Conservation (phyloP, 2,797 vertebrate genomes). For the Chloroceryle inda region DNA sequence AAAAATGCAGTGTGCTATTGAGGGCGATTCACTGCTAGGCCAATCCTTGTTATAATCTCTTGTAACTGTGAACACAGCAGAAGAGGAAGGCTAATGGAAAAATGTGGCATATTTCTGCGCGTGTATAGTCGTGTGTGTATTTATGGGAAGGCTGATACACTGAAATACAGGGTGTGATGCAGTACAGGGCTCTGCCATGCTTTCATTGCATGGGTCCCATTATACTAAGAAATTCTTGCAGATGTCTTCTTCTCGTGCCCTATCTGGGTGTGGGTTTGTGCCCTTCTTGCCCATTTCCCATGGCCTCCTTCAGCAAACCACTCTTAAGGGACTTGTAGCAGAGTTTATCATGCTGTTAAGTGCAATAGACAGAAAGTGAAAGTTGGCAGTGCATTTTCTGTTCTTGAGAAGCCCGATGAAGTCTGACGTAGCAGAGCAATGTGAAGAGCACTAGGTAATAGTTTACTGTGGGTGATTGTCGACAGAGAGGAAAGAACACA, state of each 20-base stretch:
- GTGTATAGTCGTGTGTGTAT: rapidly evolving
- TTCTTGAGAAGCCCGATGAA: background rate
- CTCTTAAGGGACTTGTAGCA: background rate
- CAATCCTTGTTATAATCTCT: slow-evolving; percentile 35
- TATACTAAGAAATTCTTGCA: background rate
- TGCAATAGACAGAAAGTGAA: background rate
- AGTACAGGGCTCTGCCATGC: background rate
- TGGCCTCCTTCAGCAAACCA: background rate
- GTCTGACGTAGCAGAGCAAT: background rate
- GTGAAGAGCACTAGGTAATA: background rate
- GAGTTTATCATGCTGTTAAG: background rate
- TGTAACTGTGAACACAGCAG: background rate
- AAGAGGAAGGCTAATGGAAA: slow-evolving; percentile 29
- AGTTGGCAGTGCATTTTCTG: background rate
- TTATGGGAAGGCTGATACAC: background rate
- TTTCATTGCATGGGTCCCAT: background rate
- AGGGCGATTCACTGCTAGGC: slow-evolving; percentile 20
- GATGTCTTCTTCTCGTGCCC: background rate
- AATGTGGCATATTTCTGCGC: background rate
- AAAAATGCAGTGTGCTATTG: background rate
- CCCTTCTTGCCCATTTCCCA: background rate
- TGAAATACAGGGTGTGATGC: background rate
- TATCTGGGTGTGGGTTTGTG: background rate
- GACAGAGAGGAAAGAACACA: background rate
- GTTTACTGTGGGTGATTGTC: background rate